These are phyloP conservation scores for Lepilemur ruficaudatus DNA, from an alignment of 2,797 vertebrate species.

Conservation along the genomic window DNA sequence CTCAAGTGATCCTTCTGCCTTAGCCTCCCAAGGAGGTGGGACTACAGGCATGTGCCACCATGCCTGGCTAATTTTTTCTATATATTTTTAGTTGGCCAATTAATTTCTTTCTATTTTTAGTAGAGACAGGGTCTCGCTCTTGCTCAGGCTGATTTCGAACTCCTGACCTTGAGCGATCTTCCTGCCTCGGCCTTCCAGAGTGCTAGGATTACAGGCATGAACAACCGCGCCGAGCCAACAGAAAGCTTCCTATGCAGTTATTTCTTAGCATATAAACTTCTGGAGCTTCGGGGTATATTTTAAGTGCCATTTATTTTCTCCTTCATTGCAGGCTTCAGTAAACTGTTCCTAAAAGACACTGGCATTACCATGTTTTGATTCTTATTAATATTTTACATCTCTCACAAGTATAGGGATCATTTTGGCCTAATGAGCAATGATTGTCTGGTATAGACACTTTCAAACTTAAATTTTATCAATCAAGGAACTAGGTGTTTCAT, in stretches of 20 bases:
- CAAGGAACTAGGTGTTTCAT: neutral
- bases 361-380: neutral
- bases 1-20: no score
- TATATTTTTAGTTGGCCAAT: no score
- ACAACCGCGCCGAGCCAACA: no score
- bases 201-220: no score
- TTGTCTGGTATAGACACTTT: neutral
- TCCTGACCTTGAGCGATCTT: no score
- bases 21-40: no score
- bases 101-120: no score
- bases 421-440: neutral
- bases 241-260: conserved; percentile 2
- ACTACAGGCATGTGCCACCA: no score
- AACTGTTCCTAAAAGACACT: neutral
- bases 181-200: no score
- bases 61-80: no score
- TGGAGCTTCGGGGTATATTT: neutral
- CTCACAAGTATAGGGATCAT: neutral
- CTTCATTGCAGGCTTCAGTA: neutral
- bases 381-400: neutral
- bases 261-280: neutral
- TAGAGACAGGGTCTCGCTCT: no score
- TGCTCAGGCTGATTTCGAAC: no score
- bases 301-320: neutral
- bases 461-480: neutral